Conservation (phyloP, 2,113 vertebrate genomes). For the Amia ocellicauda region DNA sequence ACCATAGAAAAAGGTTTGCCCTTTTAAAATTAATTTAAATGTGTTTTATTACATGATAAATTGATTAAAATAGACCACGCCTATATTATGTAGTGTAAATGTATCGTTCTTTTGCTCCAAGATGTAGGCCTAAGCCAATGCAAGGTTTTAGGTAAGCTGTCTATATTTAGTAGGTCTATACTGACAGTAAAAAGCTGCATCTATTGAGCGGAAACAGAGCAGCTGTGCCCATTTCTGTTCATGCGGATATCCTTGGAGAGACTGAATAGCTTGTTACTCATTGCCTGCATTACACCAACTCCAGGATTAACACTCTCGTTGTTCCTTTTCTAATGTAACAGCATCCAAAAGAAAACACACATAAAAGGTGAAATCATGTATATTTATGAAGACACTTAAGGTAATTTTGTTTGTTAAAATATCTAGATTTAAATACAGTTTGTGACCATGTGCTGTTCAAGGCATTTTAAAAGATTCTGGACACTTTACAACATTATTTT, state of each 20-base stretch:
- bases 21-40: neutral
- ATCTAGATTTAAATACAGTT: no score
- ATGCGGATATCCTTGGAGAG: neutral
- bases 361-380: no score
- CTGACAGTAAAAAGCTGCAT: neutral
- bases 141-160: neutral
- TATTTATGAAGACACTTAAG: no score
- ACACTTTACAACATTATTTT: no score
- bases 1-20: no score
- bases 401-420: no score
- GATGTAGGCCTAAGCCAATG: neutral
- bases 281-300: neutral
- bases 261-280: neutral
- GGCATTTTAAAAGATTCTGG: no score
- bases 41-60: conserved; percentile 8
- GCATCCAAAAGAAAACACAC: neutral
- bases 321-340: neutral
- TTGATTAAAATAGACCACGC: neutral
- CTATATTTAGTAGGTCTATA: conserved; percentile 11
- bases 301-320: neutral
- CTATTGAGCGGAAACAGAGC: conserved; percentile 6
- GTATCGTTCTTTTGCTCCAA: neutral
- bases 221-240: neutral
- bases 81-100: conserved; percentile 7
- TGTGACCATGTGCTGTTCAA: no score